Percentiles rank a stretch among this genome's conserved stretches.
Evolutionary conservation across 2,797 vertebrate genomes (phyloP).

Genomic region (Phoebastria nigripes): DNA sequence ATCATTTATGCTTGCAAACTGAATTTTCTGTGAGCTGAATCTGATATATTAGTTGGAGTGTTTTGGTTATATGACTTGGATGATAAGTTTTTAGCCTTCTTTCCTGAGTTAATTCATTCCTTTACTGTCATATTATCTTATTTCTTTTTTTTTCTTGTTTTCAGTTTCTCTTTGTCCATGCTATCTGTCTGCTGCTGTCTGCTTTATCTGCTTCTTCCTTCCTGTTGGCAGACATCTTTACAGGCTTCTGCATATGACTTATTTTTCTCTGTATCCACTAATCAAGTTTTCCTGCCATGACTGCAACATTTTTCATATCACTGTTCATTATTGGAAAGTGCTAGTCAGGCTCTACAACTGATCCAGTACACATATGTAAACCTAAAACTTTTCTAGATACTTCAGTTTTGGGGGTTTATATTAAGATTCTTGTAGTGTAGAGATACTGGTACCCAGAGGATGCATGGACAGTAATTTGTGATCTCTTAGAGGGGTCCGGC

Average conservation of each 20-base stretch:
- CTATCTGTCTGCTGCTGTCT: slow-evolving; percentile 51
- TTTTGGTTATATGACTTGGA: background rate
- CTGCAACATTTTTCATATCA: background rate
- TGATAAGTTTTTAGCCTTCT: background rate
- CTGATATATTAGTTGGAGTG: background rate
- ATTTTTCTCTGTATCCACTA: background rate
- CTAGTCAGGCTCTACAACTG: background rate
- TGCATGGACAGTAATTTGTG: background rate
- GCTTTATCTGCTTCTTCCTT: slow-evolving; percentile 58
- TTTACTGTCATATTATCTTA: background rate
- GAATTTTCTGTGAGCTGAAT: background rate
- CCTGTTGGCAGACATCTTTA: slow-evolving; percentile 47
- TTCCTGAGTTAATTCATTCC: background rate
- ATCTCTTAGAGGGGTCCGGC: background rate
- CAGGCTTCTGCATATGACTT: slow-evolving; percentile 10
- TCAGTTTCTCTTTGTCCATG: slow-evolving; percentile 18
- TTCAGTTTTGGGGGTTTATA: background rate
- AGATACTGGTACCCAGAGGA: background rate
- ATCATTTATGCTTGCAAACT: background rate
- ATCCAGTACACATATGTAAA: background rate
- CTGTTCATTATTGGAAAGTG: background rate
- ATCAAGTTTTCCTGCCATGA: background rate
- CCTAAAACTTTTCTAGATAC: background rate
- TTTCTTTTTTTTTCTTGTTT: background rate
- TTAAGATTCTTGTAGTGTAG: background rate